Evolutionary conservation across 2,797 vertebrate genomes (phyloP).

Genomic region (Mus caroli): DNA sequence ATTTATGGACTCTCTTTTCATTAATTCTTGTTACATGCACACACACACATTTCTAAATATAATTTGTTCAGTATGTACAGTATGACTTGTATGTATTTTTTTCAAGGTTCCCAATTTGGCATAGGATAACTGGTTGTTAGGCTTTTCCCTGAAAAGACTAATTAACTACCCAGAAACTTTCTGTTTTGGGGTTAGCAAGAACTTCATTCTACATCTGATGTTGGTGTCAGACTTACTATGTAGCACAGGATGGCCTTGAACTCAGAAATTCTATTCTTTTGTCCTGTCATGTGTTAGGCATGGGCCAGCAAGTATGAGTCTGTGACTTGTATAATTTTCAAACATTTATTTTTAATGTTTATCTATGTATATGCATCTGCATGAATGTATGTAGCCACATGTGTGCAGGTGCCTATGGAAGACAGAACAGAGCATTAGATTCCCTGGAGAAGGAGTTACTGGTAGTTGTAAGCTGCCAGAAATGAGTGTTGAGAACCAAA

Average conservation of each 20-base stretch:
- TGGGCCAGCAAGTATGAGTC: not conserved
- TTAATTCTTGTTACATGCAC: not conserved
- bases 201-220: not conserved
- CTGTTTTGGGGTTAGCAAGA: not conserved
- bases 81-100: not conserved
- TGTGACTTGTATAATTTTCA: not conserved
- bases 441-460: not conserved
- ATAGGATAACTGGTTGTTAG: not conserved
- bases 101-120: not conserved
- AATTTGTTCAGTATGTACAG: not conserved
- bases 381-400: not conserved
- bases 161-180: not conserved
- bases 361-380: not conserved
- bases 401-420: not conserved
- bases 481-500: not conserved
- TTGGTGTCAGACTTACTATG: not conserved
- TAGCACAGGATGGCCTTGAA: not conserved
- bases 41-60: not conserved
- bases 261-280: not conserved
- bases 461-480: not conserved
- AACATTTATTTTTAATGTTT: not conserved
- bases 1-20: not conserved
- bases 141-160: not conserved
- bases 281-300: not conserved
- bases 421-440: not conserved